Evolutionary conservation across 2,888 invertebrate species (phyloP).

Genomic region (Ypsolopha sequella): DNA sequence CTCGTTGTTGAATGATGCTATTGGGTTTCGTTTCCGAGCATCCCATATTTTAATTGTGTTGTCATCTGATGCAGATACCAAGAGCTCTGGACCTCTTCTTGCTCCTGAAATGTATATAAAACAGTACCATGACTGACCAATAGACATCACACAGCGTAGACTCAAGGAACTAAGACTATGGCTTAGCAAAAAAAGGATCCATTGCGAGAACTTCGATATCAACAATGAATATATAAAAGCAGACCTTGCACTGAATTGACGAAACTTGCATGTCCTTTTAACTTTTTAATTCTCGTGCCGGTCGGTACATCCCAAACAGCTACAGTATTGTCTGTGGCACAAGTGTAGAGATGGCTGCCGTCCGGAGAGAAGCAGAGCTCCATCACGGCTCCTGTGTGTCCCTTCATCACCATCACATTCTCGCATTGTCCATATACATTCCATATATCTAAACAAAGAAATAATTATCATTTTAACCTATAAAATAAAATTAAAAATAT

Average conservation of each 20-base stretch:
- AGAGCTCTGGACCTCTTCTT: conserved; percentile 88
- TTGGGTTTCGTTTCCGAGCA: conserved; percentile 85
- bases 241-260: conserved; percentile 78
- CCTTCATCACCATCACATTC: conserved; percentile 92
- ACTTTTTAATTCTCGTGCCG: conserved; percentile 88
- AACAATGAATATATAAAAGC: too few relatives aligned
- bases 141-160: neutral
- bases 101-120: conserved; percentile 64
- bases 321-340: conserved; percentile 94
- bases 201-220: too few relatives aligned
- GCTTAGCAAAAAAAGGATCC: too few relatives aligned
- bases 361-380: conserved; percentile 91
- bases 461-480: too few relatives aligned
- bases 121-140: neutral
- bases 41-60: conserved; percentile 95
- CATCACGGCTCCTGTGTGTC: conserved; percentile 96
- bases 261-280: conserved; percentile 86
- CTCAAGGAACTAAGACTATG: too few relatives aligned
- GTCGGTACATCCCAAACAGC: conserved; percentile 96
- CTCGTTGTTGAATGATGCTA: conserved; percentile 77
- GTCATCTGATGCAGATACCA: conserved; percentile 97
- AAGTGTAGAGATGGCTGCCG: conserved; percentile 87
- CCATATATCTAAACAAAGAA: conserved; percentile 81
- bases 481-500: too few relatives aligned
- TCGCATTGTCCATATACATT: conserved; percentile 98